These are phyloP conservation scores for Drosophila ironensis DNA, from an alignment of 1,140 invertebrate species.

Conservation along the genomic window DNA sequence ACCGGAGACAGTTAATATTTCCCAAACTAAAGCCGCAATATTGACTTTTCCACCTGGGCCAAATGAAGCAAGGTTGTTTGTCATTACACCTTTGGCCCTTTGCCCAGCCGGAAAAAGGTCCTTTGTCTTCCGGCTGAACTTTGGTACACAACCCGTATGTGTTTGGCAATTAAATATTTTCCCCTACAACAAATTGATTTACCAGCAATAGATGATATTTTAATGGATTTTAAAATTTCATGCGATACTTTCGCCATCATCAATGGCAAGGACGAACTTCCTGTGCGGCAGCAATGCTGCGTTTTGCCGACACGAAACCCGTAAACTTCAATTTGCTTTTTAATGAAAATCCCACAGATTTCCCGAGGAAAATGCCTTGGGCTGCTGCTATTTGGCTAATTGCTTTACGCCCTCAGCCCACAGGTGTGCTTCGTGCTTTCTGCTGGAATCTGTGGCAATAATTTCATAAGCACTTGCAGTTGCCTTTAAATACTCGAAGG, in stretches of 20 bases:
- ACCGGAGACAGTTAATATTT: conserved; percentile 72
- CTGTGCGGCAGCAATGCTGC: too few species aligned
- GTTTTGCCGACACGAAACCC: conserved; percentile 29
- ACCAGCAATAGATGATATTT: too few species aligned
- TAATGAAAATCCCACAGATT: conserved; percentile 32
- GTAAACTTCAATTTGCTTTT: conserved; percentile 39
- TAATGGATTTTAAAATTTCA: background rate
- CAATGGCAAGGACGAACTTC: background rate
- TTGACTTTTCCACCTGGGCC: conserved; percentile 67
- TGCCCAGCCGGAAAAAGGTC: background rate
- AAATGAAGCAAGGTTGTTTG: conserved; percentile 41
- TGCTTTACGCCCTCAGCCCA: conserved; percentile 51
- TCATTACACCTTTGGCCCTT: conserved; percentile 9
- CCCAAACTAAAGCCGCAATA: conserved; percentile 64
- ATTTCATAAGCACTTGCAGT: conserved; percentile 57
- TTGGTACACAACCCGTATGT: conserved; percentile 5
- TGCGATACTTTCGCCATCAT: background rate
- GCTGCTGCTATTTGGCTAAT: conserved; percentile 69
- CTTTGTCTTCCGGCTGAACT: conserved; percentile 30
- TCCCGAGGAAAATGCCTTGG: conserved; percentile 9
- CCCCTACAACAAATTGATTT: too few species aligned
- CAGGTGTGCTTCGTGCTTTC: conserved; percentile 18
- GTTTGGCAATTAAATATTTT: background rate
- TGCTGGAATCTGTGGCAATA: conserved; percentile 26
- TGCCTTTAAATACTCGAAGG: conserved; percentile 62